Percentiles rank a stretch among this genome's conserved stretches.
phyloP scores from a whole-genome alignment of 2,888 invertebrate species.

The Pandemis heparana region DNA sequence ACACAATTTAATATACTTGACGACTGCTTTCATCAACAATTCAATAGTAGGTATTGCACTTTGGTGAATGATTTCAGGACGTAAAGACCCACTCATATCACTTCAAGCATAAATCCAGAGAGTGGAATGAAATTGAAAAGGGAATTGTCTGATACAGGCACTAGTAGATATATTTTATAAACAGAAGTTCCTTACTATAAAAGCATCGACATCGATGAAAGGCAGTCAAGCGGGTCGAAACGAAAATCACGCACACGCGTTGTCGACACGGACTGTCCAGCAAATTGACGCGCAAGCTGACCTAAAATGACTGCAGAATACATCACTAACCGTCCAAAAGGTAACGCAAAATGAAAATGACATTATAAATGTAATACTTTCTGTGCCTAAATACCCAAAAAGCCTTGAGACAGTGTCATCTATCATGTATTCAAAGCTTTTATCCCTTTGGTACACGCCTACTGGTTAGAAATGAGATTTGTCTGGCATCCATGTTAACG shows the following conservation, averaged over 20 bases:
- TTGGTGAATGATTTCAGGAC: background rate
- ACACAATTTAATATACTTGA: background rate
- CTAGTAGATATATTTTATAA: background rate
- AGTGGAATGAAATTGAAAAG: slow-evolving; percentile 10
- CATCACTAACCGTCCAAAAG: too few species aligned
- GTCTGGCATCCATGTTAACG: background rate
- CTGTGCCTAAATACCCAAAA: too few species aligned
- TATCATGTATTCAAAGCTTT: too few species aligned
- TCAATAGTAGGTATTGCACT: background rate
- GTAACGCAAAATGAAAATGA: too few species aligned
- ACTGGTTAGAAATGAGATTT: too few species aligned
- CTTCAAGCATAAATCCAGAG: background rate
- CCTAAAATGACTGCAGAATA: background rate
- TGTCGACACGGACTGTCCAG: background rate
- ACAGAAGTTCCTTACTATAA: background rate
- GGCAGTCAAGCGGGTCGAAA: background rate
- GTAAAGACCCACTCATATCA: slow-evolving; percentile 24
- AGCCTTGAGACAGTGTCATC: too few species aligned
- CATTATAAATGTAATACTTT: too few species aligned
- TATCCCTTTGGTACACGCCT: too few species aligned
- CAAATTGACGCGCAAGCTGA: background rate
- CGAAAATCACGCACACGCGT: slow-evolving; percentile 9
- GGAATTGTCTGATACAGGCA: background rate
- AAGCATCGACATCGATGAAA: slow-evolving; percentile 15
- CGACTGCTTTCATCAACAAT: background rate